Evolutionary conservation across 2,888 invertebrate genomes (phyloP), one percentile per base, ranked within the genome.

Genomic region (Eupithecia insigniata): DNA sequence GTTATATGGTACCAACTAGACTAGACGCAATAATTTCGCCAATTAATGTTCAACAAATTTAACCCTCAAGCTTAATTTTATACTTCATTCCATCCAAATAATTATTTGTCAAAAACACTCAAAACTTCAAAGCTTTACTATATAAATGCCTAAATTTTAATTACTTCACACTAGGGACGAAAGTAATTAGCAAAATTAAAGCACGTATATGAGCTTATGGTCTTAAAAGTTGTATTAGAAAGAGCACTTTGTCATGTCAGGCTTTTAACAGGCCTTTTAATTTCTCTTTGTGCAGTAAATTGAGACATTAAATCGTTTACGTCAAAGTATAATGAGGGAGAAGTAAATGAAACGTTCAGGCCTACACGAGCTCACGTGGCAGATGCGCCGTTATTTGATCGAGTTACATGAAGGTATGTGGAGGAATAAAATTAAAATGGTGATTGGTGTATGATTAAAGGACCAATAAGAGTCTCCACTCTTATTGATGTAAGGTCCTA

Each of bases 261-360:
- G 92, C 92, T 92, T 90, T 92, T 92, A 93, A 91, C 91, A 89
- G 89, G 86, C 89, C 90, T 88, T 90, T 92, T 91, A 92, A 92
- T 92, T 90, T 91, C 91, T 89, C 92, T 92, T 92, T 92, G 92
- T 90, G 87, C 89, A 89, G 89, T 89, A 92, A 92, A 93, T 92
- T 92, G 91, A 92, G 89, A 91, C 90, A 89, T 91, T 91, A 92
- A 92, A 92, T 91, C 90, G 92, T 91, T 92, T 91, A 89, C 87
- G 88, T 87, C 88, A 86, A 84, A 85, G 84, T 84, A 84, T 88
- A 89, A 90, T 89, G 86, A 86, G 86, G 82, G 82, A 80, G 81
- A 83, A 82, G 85, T 85, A 87, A 87, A 88, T 87, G 86, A 88
- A 64, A 64, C 26, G 22, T 64, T 36, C 36, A 39, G 36, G 64